Percentiles rank a stretch among this genome's conserved stretches.
These are phyloP conservation scores for Megaptera novaeangliae DNA, from an alignment of 2,113 vertebrate species.

Conservation along the genomic window DNA sequence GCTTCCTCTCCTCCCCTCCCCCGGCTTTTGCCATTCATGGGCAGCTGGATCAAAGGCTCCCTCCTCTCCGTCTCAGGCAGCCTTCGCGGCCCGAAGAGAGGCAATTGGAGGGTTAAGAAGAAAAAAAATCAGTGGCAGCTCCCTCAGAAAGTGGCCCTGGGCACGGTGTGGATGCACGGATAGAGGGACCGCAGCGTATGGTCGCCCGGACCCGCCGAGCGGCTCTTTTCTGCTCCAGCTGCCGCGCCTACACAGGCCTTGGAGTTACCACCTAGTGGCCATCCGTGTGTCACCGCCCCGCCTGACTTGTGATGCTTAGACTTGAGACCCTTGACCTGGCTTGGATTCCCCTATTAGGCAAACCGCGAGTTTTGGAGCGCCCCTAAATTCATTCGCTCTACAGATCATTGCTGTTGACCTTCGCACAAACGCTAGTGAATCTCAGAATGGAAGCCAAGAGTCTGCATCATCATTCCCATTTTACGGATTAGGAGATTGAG, in stretches of 20 bases:
- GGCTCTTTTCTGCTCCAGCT: not conserved
- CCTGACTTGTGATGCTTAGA: not conserved
- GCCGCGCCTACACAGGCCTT: not conserved
- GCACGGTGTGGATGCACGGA: not conserved
- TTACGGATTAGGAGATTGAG: not conserved
- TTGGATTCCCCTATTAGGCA: not conserved
- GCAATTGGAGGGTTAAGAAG: not conserved
- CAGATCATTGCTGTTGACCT: not conserved
- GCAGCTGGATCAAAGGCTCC: constrained; percentile 81
- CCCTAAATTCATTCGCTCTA: not conserved
- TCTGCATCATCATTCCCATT: not conserved
- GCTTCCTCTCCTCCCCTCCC: constrained; percentile 66
- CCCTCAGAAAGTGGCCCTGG: not conserved
- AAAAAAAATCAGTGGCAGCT: not conserved
- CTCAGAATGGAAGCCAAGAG: not conserved
- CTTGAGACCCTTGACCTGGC: not conserved
- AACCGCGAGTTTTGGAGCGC: not conserved
- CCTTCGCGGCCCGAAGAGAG: not conserved
- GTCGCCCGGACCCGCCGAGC: accelerated
- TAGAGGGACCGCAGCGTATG: accelerated
- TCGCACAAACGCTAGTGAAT: not conserved
- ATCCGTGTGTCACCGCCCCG: accelerated
- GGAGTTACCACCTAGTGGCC: not conserved
- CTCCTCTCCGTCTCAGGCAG: not conserved
- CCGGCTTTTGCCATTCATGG: constrained; percentile 77